Evolutionary conservation across 1,140 invertebrate genomes (phyloP).

Genomic region (Magallana gigas): DNA sequence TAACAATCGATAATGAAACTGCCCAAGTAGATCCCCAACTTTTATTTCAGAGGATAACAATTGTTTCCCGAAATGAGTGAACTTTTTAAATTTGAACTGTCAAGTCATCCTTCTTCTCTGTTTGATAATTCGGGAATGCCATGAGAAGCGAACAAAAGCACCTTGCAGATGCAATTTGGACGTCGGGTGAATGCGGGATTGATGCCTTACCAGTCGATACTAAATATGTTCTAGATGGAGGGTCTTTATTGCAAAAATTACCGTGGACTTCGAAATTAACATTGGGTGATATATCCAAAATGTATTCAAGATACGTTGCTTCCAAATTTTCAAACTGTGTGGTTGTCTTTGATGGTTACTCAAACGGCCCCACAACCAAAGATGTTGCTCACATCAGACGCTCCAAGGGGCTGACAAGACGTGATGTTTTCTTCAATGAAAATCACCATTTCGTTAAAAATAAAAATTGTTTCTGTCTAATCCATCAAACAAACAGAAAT

Average conservation of each 20-base stretch:
- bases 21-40: constrained; percentile 41
- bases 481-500: too few relatives aligned
- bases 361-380: constrained; percentile 38
- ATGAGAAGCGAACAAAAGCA: background rate
- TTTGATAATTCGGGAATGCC: background rate
- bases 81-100: constrained; percentile 37
- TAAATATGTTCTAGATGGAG: too few relatives aligned
- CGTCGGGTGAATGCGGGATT: background rate
- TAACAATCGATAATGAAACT: too few relatives aligned
- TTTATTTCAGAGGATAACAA: constrained; percentile 61
- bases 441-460: constrained; percentile 19
- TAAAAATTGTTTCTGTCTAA: too few relatives aligned
- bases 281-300: constrained; percentile 24
- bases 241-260: constrained; percentile 43
- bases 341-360: constrained; percentile 50
- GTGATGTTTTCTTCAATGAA: constrained; percentile 7
- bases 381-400: constrained; percentile 23
- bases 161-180: background rate
- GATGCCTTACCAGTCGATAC: constrained; percentile 30
- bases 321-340: constrained; percentile 20
- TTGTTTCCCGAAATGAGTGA: constrained; percentile 7
- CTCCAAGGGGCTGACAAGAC: background rate
- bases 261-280: constrained; percentile 23
- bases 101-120: constrained; percentile 1
- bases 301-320: constrained; percentile 21